Evolutionary conservation across 2,888 invertebrate species (phyloP).

Genomic region (Hartigia nigra): DNA sequence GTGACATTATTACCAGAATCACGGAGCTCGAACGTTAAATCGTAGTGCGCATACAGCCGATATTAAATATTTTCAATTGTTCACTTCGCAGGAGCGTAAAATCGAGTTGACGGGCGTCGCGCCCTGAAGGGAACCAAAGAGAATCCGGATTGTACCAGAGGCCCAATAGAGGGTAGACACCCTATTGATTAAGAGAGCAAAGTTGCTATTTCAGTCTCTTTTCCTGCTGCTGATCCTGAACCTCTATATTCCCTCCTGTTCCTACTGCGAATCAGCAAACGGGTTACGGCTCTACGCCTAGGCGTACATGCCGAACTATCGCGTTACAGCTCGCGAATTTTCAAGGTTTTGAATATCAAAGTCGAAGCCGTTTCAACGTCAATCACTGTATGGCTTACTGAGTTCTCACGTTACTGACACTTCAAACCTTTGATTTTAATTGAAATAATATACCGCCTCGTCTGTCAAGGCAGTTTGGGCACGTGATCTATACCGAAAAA

Average conservation of each 20-base stretch:
- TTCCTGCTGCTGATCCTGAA: neutral
- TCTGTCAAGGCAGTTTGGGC: neutral
- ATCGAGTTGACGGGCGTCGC: constrained; percentile 26
- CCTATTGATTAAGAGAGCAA: neutral
- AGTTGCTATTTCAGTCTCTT: neutral
- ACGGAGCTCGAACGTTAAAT: neutral
- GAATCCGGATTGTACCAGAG: neutral
- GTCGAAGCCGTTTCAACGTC: neutral
- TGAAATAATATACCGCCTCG: neutral
- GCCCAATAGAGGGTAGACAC: neutral
- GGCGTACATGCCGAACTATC: neutral
- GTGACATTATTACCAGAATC: constrained; percentile 56
- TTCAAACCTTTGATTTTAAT: neutral
- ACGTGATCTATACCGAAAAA: neutral
- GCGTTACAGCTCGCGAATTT: constrained; percentile 2
- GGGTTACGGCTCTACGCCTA: neutral
- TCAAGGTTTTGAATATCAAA: constrained; percentile 19
- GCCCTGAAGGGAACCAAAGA: neutral
- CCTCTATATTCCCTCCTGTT: neutral
- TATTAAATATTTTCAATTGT: constrained; percentile 4
- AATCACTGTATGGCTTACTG: constrained; percentile 6
- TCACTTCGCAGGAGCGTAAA: constrained; percentile 29
- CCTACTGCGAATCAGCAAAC: neutral
- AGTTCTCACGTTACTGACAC: constrained; percentile 9
- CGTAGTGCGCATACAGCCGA: constrained; percentile 3